Conservation (phyloP, 2,888 invertebrate genomes). For the Sthenelais limicola region DNA sequence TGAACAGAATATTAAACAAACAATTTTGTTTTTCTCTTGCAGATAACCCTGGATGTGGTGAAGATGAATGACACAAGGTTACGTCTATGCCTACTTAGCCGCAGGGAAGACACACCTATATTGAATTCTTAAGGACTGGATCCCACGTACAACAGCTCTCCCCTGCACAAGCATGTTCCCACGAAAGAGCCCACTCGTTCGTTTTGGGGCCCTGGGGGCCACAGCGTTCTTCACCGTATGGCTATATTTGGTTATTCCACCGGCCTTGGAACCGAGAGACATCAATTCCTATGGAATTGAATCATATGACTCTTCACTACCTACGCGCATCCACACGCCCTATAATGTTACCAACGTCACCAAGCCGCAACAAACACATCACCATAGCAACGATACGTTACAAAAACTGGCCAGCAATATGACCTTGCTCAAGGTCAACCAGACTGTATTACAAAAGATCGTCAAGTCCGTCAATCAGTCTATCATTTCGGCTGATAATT, state of each 20-base stretch:
- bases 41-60: too few species aligned
- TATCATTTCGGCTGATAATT: not conserved
- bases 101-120: too few species aligned
- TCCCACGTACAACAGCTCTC: too few species aligned
- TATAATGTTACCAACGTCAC: conserved; percentile 7
- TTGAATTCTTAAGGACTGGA: too few species aligned
- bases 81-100: too few species aligned
- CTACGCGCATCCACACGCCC: conserved; percentile 15
- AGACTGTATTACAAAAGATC: conserved; percentile 30
- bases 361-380: conserved; percentile 35
- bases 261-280: conserved; percentile 15
- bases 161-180: conserved; percentile 14
- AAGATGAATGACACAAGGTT: too few species aligned
- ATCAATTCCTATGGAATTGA: too few species aligned
- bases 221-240: conserved; percentile 11
- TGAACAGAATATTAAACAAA: too few species aligned
- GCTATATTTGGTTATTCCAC: conserved; percentile 24
- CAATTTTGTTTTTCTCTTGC: too few species aligned
- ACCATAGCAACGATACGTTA: conserved; percentile 42
- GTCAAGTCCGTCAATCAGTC: conserved; percentile 40
- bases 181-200: conserved; percentile 10
- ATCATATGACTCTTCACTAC: too few species aligned
- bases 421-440: conserved; percentile 41
- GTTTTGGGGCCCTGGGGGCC: conserved; percentile 3
- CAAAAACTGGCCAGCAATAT: conserved; percentile 39